Evolutionary conservation across 2,888 invertebrate species (phyloP), one percentile per base, ranked within the genome.

Genomic region (Trilocha varians): DNA sequence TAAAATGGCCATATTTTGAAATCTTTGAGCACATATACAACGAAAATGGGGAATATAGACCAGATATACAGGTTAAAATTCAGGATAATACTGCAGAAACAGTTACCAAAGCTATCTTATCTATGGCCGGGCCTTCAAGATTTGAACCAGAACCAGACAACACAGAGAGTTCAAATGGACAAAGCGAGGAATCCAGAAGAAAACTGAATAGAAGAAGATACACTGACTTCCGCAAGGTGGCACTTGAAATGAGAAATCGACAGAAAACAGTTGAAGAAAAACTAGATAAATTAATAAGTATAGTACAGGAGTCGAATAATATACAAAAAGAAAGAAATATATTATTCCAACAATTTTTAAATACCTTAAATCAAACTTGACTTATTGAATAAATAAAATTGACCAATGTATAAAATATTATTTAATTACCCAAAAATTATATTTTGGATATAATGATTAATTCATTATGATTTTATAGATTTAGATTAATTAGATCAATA

Each of bases 1-100:
- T 80, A 0, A 79, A 74, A 58, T 85, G 85, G 85, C 79, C 80
- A 32, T 85, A 79, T 47, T 85, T 83, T 65, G 70, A 78, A 9
- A 51, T 73, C 34, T 85, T 84, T 57, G 80, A 85, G 41, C 73
- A 78, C 47, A 82, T 85, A 44, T 84, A 72, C 39, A 74, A 65
- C 50, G 56, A 64, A 1, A 71, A 83, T 46, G 85, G 84, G 0
- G 77, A 76, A 43, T 83, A 83, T 47, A 73, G 78, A 34, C 70
- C 75, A 0, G 80, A 82, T 32, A 82, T 84, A 42, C 70, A 75
- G 16, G 71, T 78, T 46, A 82, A 75, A 45, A 59, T 84, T 42
- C 67, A 73, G 50, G 80, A 80, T 16, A 62, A 64, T 0, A 52
- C 67, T 1, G 69, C 66, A 13, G 80, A 80, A 13, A 70, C 62